Evolutionary conservation across 2,888 invertebrate species (phyloP).

Genomic region (Heliconius ethilla): DNA sequence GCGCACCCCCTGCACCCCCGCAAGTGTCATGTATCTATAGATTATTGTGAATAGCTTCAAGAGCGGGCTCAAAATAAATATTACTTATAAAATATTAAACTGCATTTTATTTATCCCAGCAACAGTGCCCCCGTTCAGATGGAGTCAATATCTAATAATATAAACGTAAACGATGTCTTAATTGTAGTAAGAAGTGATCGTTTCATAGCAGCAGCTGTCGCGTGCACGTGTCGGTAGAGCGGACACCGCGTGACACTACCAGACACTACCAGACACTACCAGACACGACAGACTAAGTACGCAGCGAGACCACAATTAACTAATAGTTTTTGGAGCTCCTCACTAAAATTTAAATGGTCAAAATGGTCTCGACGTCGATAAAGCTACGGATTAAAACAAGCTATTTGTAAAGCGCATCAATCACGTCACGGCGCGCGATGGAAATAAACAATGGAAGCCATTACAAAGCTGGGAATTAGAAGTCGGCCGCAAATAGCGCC

Average conservation of each 20-base stretch:
- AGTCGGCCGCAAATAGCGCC: conserved; percentile 62
- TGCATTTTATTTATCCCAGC: conserved; percentile 35
- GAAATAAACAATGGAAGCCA: conserved; percentile 56
- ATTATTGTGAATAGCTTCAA: conserved; percentile 46
- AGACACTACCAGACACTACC: too few relatives aligned
- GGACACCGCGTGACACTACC: background rate
- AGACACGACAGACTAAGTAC: background rate
- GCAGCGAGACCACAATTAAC: background rate
- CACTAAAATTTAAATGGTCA: background rate
- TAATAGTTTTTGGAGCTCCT: background rate
- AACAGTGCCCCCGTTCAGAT: background rate
- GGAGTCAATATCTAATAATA: background rate
- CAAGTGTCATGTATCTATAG: conserved; percentile 34
- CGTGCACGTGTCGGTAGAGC: background rate
- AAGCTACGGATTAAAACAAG: conserved; percentile 12
- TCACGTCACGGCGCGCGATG: conserved; percentile 44
- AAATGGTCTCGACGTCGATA: conserved; percentile 9
- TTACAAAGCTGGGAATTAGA: conserved; percentile 36
- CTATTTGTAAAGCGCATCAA: conserved; percentile 33
- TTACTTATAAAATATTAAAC: conserved; percentile 43
- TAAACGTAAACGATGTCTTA: background rate
- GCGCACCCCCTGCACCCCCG: background rate
- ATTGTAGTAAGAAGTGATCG: background rate
- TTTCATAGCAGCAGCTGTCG: conserved; percentile 18
- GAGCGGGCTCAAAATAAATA: conserved; percentile 51